phyloP scores from a whole-genome alignment of 2,113 vertebrate species.

The Caranx ignobilis region DNA sequence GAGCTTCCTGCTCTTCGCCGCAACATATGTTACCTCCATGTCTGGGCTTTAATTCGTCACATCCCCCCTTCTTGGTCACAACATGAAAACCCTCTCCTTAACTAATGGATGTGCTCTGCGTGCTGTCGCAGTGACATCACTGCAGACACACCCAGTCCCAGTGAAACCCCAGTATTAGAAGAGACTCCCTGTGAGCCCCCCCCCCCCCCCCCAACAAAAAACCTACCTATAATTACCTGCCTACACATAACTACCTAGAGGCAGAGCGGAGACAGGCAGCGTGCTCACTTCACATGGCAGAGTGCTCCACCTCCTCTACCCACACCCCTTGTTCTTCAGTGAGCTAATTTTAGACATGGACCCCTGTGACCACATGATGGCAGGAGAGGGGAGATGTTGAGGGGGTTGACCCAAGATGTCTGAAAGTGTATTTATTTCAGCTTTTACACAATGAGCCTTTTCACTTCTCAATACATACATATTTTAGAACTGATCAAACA shows the following conservation, averaged over 20 bases:
- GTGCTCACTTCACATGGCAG: constrained; percentile 20
- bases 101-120: not conserved
- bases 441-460: not conserved
- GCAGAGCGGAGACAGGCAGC: constrained; percentile 24
- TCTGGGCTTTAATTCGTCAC: not conserved
- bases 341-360: constrained; percentile 17
- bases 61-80: not conserved
- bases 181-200: constrained; percentile 4
- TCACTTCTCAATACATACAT: not conserved
- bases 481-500: not conserved
- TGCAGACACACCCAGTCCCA: constrained; percentile 30
- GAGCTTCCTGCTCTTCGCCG: not conserved
- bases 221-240: too few relatives aligned
- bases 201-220: not conserved
- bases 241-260: constrained; percentile 35
- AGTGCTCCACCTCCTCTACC: not conserved
- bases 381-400: not conserved
- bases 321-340: not conserved
- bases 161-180: constrained; percentile 14
- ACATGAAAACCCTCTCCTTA: not conserved
- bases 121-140: constrained; percentile 7
- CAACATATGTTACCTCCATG: not conserved
- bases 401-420: too few relatives aligned
- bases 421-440: not conserved
- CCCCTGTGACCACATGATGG: constrained; percentile 33